Evolutionary conservation across 2,113 vertebrate species (phyloP).

Genomic region (Helogale parvula): DNA sequence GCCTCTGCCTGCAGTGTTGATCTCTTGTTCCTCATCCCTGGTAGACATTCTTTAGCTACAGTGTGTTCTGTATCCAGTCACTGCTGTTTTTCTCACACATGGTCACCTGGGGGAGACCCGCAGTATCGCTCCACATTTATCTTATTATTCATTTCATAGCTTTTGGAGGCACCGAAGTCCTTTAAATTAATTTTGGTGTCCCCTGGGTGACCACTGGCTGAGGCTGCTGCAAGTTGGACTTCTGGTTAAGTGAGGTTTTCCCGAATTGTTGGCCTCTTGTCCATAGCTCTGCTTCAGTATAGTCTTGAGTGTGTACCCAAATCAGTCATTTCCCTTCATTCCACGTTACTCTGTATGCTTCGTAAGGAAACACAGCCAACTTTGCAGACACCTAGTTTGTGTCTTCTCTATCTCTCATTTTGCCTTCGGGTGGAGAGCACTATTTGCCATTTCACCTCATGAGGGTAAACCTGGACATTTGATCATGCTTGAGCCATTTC

Average conservation of each 20-base stretch:
- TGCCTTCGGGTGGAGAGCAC: not conserved
- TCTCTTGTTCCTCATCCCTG: not conserved
- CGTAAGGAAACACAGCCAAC: not conserved
- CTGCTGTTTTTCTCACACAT: not conserved
- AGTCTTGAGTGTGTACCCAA: not conserved
- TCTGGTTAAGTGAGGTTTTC: not conserved
- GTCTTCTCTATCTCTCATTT: not conserved
- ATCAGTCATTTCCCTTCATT: not conserved
- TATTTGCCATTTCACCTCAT: not conserved
- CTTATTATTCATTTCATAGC: not conserved
- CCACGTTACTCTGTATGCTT: not conserved
- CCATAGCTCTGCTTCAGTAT: not conserved
- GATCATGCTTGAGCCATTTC: not conserved
- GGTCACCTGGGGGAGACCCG: not conserved
- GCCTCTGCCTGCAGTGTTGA: not conserved
- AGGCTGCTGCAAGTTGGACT: not conserved
- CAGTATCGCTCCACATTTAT: slow-evolving; percentile 4
- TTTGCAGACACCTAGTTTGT: not conserved
- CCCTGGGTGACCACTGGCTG: not conserved
- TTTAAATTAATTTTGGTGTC: not conserved
- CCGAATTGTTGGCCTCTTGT: not conserved
- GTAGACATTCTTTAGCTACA: not conserved
- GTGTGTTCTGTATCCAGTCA: not conserved
- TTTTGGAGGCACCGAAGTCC: not conserved
- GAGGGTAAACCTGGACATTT: not conserved